A percentile compares a stretch with the other conserved stretches of the same genome.
Conservation (phyloP, 2,113 vertebrate species). For the Rana temporaria region DNA sequence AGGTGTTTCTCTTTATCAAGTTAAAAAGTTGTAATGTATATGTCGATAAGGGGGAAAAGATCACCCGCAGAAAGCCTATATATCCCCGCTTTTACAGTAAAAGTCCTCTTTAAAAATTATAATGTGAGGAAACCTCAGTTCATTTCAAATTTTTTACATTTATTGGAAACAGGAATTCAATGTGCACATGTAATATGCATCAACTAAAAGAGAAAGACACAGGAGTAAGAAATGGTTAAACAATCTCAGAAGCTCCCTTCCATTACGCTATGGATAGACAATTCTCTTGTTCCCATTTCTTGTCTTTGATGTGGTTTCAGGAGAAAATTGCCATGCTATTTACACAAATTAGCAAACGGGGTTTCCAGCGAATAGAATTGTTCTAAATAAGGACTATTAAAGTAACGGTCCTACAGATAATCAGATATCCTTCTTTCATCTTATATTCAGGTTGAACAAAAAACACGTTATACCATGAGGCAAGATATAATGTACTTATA, state of each 20-base stretch:
- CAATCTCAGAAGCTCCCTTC: constrained; percentile 24
- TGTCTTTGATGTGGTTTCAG: constrained; percentile 49
- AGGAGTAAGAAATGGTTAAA: constrained; percentile 11
- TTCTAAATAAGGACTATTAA: constrained; percentile 26
- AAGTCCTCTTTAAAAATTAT: no score
- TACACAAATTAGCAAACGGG: constrained; percentile 47
- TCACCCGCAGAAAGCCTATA: no score
- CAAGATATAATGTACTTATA: constrained; percentile 8
- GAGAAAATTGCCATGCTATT: constrained; percentile 52
- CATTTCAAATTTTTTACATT: no score
- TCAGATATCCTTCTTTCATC: constrained; percentile 45
- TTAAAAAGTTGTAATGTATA: no score
- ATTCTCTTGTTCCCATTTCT: constrained; percentile 3
- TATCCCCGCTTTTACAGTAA: no score
- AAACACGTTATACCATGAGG: constrained; percentile 10
- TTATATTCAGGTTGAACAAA: constrained; percentile 37
- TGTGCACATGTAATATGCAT: no score
- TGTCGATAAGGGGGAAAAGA: no score
- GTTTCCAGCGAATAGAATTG: constrained; percentile 43
- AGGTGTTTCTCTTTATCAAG: no score
- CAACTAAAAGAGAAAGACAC: background rate
- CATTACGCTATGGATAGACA: constrained; percentile 9
- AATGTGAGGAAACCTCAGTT: no score
- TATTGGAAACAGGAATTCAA: no score
- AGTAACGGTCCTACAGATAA: constrained; percentile 2